These are phyloP conservation scores for Prolemur simus DNA, from an alignment of 2,113 vertebrate species.

Conservation along the genomic window DNA sequence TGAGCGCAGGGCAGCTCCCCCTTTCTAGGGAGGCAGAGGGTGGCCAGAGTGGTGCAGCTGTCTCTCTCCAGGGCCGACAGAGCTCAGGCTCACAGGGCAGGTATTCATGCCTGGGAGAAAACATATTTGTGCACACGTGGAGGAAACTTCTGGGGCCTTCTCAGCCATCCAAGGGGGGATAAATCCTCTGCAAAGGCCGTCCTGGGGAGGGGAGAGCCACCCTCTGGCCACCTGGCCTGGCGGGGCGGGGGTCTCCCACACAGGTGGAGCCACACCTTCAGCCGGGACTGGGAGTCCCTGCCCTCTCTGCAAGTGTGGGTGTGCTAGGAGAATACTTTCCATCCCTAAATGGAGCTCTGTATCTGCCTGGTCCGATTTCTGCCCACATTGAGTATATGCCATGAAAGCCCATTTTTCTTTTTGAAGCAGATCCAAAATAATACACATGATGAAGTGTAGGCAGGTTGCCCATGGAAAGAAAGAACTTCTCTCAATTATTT, in stretches of 20 bases:
- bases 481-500: not conserved
- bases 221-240: not conserved
- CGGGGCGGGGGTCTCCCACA: not conserved
- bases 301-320: not conserved
- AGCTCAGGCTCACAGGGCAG: not conserved
- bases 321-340: not conserved
- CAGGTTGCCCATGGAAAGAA: not conserved
- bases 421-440: constrained; percentile 45
- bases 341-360: not conserved
- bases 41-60: too few relatives aligned
- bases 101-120: not conserved
- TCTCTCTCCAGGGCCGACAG: not conserved
- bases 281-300: not conserved
- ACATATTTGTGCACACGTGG: not conserved
- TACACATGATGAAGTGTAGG: not conserved
- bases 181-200: rapidly evolving
- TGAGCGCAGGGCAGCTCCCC: not conserved
- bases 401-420: constrained; percentile 53
- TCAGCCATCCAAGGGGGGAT: not conserved
- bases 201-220: not conserved
- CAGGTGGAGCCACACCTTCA: not conserved
- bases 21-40: not conserved
- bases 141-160: not conserved
- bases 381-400: not conserved
- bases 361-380: not conserved